These are phyloP conservation scores for Scaptomyza caliginosa DNA, from an alignment of 2,888 invertebrate species.

Conservation along the genomic window DNA sequence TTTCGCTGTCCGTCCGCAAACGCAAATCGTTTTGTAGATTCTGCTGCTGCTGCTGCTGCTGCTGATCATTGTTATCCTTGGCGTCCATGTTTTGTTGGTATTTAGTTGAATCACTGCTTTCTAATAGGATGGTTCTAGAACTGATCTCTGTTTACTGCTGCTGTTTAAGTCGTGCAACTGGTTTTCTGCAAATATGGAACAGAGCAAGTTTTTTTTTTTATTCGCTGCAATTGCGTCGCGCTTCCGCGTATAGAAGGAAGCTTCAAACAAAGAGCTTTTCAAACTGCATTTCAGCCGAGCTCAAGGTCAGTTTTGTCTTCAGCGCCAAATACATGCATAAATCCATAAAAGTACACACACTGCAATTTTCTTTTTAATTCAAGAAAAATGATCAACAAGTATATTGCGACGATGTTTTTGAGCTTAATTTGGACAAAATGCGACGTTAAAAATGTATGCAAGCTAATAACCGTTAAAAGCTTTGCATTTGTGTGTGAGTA, in stretches of 20 bases:
- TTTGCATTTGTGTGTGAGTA: neutral
- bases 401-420: neutral
- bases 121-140: slow-evolving; percentile 1
- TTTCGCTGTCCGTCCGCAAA: slow-evolving; percentile 83
- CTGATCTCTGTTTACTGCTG: slow-evolving; percentile 22
- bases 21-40: slow-evolving; percentile 41
- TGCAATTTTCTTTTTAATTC: neutral
- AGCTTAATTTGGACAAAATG: slow-evolving; percentile 31
- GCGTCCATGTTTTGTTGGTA: slow-evolving; percentile 43
- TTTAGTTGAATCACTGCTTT: neutral
- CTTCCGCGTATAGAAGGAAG: slow-evolving; percentile 39
- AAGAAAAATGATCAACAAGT: neutral
- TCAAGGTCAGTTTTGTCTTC: slow-evolving; percentile 40
- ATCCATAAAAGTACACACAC: neutral
- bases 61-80: slow-evolving; percentile 37
- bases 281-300: slow-evolving; percentile 7
- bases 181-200: slow-evolving; percentile 54
- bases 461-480: slow-evolving; percentile 27
- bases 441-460: slow-evolving; percentile 40
- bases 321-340: neutral
- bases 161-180: slow-evolving; percentile 34
- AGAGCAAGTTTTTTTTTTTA: slow-evolving; percentile 49
- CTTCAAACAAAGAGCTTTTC: slow-evolving; percentile 3
- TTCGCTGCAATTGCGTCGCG: slow-evolving; percentile 43
- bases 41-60: slow-evolving; percentile 2